These are phyloP conservation scores for Stomorhina lunata DNA, from an alignment of 2,888 invertebrate genomes.

Conservation along the genomic window DNA sequence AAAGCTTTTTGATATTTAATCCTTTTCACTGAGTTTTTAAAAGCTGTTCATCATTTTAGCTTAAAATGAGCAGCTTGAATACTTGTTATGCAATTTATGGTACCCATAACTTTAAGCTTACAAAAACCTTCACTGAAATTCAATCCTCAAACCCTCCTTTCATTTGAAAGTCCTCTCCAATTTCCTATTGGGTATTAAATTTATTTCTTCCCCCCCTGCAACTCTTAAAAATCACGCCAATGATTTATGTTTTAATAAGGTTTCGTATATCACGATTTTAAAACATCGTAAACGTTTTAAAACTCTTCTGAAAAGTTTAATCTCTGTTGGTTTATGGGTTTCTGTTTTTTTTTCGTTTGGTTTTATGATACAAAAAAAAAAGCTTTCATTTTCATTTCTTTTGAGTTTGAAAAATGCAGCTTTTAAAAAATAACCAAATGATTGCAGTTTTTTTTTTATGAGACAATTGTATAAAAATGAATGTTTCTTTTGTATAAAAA, in stretches of 20 bases:
- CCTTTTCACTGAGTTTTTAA: no score
- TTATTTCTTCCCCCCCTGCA: neutral
- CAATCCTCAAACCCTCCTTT: neutral
- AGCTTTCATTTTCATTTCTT: slow-evolving; percentile 66
- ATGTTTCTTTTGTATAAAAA: neutral
- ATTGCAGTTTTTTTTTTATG: slow-evolving; percentile 53
- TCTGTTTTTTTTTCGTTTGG: neutral
- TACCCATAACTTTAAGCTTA: no score
- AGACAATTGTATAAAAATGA: neutral
- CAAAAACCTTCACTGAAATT: neutral
- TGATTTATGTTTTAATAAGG: slow-evolving; percentile 64
- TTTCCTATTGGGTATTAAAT: neutral
- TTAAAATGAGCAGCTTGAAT: no score
- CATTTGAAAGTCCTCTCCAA: neutral
- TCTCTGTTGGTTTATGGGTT: neutral
- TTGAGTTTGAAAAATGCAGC: slow-evolving; percentile 45
- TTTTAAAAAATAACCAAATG: slow-evolving; percentile 38
- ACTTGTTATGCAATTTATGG: no score
- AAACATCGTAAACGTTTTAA: slow-evolving; percentile 32
- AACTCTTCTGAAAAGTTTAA: slow-evolving; percentile 1
- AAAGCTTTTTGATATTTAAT: no score
- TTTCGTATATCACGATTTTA: slow-evolving; percentile 61
- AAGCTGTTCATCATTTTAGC: no score
- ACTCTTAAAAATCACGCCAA: slow-evolving; percentile 15
- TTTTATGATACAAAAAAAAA: no score